Base-by-base conservation (phyloP, 2,797 vertebrate species). In the Hippocampus kuda region DNA sequence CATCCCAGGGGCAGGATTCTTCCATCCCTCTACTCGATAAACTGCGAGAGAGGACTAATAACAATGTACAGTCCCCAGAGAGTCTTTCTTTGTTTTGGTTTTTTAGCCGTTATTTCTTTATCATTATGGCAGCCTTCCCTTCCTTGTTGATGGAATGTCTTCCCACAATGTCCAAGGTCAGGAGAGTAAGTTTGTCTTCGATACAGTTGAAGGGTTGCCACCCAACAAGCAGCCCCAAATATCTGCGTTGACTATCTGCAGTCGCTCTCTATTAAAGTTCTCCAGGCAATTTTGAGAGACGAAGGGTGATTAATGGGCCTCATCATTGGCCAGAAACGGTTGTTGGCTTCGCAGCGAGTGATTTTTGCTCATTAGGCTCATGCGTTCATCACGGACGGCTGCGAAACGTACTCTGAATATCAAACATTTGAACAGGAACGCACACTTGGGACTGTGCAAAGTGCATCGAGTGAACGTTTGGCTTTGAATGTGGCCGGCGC, bases 241-340 rank as follows among this genome's bases (percentile, higher is more conserved):
- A 75, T 72, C 71, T 56, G 67, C 30, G 69, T 66, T 48, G 53
- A 61, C 65, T 69, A 68, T 68, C 67, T 68, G 61, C 67, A 53
- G 69, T 67, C 72, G 44, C 69, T 68, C 56, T 63, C 16, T 68
- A 70, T 72, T 76, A 74, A 49, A 78, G 72, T 74, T 68, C 67
- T 64, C 30, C 27, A 30, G 57, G 54, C 62, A 51, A 61, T 75
- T 80, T 70, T 69, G 68, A 65, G 49, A 68, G 60, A 30, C 57
- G 70, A 64, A 77, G 26, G 6, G 30, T 75, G 72, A 82, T 85
- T 81, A 78, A 84, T 74, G 76, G 54, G 30, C 53, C 57, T 78
- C 42, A 63, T 79, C 60, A 51, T 44, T 75, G 66, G 68, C 59
- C 66, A 67, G 61, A 77, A 67, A 81, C 41, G 51, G 38, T 54